Evolutionary conservation across 2,113 vertebrate genomes (phyloP).

Genomic region (Toxotes chatareus): DNA sequence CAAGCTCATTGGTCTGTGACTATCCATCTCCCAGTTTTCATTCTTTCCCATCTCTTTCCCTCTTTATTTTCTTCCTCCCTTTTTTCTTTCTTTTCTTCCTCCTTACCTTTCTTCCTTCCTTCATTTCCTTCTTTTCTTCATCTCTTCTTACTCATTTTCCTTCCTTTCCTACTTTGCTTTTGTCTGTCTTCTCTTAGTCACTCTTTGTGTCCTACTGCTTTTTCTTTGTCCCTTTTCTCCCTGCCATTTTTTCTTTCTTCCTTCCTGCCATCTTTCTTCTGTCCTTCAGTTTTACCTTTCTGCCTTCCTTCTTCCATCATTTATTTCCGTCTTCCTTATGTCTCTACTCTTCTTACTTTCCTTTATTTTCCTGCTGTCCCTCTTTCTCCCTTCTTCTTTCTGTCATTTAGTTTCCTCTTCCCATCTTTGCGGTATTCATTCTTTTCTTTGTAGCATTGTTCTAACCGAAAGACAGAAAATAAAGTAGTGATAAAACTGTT

Average conservation of each 20-base stretch:
- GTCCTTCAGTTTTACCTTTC: not conserved
- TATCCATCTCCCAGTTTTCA: constrained; percentile 12
- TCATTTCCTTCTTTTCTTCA: not conserved
- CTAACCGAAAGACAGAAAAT: not conserved
- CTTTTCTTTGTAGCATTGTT: not conserved
- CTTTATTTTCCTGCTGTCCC: not conserved
- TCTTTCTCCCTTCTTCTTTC: not conserved
- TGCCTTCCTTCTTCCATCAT: not conserved
- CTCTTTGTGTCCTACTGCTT: not conserved
- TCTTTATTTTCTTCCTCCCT: not conserved
- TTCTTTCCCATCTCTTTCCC: not conserved
- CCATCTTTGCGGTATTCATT: not conserved
- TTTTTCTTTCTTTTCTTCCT: not conserved
- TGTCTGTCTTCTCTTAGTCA: not conserved
- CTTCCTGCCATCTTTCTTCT: no score
- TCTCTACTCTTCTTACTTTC: not conserved
- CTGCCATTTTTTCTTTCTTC: no score
- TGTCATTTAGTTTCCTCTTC: not conserved
- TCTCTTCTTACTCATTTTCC: not conserved
- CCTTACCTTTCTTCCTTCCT: not conserved
- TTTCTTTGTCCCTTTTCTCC: no score
- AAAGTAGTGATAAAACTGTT: not conserved
- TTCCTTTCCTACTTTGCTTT: not conserved
- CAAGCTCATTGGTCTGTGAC: constrained; percentile 37
- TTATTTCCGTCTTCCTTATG: not conserved